Evolutionary conservation across 2,888 invertebrate genomes (phyloP), one percentile per base, ranked within the genome.

Genomic region (Gnatocerus cornutus): DNA sequence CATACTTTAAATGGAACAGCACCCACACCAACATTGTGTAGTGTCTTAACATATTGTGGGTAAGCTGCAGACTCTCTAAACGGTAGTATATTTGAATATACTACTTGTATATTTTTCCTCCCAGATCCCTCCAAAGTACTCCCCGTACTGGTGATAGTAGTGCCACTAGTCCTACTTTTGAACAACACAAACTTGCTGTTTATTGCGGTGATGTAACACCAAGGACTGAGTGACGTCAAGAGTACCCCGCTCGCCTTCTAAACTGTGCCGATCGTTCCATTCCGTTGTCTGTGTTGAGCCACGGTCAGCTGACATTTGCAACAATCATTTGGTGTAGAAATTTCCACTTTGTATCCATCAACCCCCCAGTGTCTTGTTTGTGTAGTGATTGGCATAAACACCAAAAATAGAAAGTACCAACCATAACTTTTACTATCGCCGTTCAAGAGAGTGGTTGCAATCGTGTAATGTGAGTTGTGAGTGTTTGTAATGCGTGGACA

Each of bases 231-330:
- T 74, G 73, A 74, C 74, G 74, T 74, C 71, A 71, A 55, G 55
- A 21, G 16, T 68, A 63, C 67, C 71, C 63, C 58, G 73, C 63
- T 74, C 68, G 71, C 73, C 73, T 74, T 65, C 62, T 70, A 64
- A 73, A 71, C 71, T 71, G 70, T 73, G 71, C 70, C 66, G 66
- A 67, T 70, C 70, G 65, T 71, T 74, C 71, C 74, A 71, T 74
- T 74, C 71, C 67, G 74, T 71, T 71, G 48, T 69, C 53, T 66
- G 69, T 64, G 58, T 68, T 63, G 64, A 71, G 69, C 63, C 64
- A 62, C 70, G 66, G 70, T 74, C 74, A 74, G 74, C 74, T 76
- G 74, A 74, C 76, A 74, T 74, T 74, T 72, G 64, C 39, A 13
- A 29, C 29, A 59, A 13, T 29, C 33, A 33, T 7, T 33, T 33